Conservation (phyloP, 2,797 vertebrate genomes). For the Choloepus didactylus region DNA sequence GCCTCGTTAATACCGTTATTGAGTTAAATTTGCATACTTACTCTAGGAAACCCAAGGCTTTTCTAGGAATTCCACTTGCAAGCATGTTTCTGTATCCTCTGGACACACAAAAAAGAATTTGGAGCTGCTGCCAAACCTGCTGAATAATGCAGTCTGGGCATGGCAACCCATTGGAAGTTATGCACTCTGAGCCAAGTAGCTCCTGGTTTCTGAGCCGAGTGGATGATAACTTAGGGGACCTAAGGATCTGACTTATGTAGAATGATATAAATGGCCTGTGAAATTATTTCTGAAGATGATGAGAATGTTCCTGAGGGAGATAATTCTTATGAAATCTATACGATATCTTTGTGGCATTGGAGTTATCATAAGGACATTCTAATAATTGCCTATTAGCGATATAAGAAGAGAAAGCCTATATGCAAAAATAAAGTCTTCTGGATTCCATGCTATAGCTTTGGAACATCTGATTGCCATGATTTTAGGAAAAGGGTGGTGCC, state of each 20-base stretch:
- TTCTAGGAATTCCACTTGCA: conserved; percentile 44
- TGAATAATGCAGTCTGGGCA: neutral
- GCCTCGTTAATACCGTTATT: conserved; percentile 31
- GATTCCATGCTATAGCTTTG: fast-evolving
- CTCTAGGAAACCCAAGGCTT: conserved; percentile 18
- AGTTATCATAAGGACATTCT: neutral
- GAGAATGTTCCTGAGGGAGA: neutral
- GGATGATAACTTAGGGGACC: neutral
- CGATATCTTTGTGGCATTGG: neutral
- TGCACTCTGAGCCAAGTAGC: neutral
- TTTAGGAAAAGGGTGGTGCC: neutral
- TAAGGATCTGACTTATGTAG: neutral
- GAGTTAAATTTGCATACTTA: conserved; percentile 67
- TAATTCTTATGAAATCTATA: neutral
- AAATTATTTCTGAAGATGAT: neutral
- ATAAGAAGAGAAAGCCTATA: neutral
- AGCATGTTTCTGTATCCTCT: neutral
- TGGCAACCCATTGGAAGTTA: neutral
- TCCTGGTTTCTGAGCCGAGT: neutral
- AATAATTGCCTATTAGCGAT: neutral
- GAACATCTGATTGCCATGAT: neutral
- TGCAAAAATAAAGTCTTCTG: neutral
- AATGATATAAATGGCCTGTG: neutral
- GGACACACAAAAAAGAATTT: neutral
- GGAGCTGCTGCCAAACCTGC: neutral